Evolutionary conservation across 2,113 vertebrate genomes (phyloP).

Genomic region (Carollia perspicillata): DNA sequence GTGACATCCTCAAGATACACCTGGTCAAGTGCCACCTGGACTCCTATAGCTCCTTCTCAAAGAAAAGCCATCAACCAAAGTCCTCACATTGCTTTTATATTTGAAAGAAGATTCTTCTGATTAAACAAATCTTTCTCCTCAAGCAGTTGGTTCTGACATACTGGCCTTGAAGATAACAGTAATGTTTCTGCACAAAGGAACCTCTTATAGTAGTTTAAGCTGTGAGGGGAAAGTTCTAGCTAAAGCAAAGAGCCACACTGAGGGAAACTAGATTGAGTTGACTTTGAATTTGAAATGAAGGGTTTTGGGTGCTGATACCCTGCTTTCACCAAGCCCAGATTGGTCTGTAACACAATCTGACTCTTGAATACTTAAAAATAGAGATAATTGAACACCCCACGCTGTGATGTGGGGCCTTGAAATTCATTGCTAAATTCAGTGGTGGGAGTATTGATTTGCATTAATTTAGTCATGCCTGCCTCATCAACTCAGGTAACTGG

Average conservation of each 20-base stretch:
- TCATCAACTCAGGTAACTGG: slow-evolving; percentile 74
- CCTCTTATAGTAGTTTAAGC: background rate
- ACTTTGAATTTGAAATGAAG: slow-evolving; percentile 46
- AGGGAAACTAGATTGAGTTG: slow-evolving; percentile 36
- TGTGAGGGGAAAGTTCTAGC: background rate
- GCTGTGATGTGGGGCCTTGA: slow-evolving; percentile 70
- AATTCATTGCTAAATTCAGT: slow-evolving; percentile 69
- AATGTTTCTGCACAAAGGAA: background rate
- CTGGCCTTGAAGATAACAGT: slow-evolving; percentile 30
- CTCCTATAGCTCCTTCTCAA: slow-evolving; percentile 4
- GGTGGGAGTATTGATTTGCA: slow-evolving; percentile 78
- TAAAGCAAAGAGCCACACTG: slow-evolving; percentile 11
- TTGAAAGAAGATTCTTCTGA: slow-evolving; percentile 43
- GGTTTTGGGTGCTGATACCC: slow-evolving; percentile 17
- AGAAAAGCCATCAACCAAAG: slow-evolving; percentile 25
- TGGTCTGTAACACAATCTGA: slow-evolving; percentile 75
- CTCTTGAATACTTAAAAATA: slow-evolving; percentile 76
- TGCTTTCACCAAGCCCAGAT: slow-evolving; percentile 57
- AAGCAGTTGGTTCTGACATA: slow-evolving; percentile 29
- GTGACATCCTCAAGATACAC: background rate
- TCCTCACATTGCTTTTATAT: slow-evolving; percentile 38
- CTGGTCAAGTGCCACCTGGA: background rate
- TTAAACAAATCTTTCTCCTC: background rate
- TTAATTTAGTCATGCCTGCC: slow-evolving; percentile 77
- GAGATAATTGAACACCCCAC: slow-evolving; percentile 77